A percentile compares a stretch with the other conserved stretches of the same genome.
These are phyloP conservation scores for Myiopsitta monachus DNA, from an alignment of 2,113 vertebrate species.

Conservation along the genomic window DNA sequence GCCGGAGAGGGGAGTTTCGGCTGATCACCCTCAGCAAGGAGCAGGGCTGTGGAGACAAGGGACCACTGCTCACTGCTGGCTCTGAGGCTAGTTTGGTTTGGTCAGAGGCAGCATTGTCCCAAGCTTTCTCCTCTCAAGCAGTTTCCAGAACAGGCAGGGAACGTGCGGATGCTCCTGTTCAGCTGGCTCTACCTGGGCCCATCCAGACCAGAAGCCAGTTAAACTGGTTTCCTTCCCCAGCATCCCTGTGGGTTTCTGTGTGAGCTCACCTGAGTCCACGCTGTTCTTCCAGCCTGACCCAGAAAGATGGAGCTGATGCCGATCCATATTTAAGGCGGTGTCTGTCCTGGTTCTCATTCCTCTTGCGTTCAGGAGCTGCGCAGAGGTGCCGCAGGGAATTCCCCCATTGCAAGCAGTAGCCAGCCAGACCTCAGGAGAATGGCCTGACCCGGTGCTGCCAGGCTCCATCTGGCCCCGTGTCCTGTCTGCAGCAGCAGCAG, in stretches of 20 bases:
- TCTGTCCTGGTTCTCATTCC: conserved; percentile 18
- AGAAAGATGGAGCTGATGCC: background rate
- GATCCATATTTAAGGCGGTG: background rate
- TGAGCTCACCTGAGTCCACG: background rate
- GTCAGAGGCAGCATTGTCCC: rapidly evolving
- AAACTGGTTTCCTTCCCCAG: background rate
- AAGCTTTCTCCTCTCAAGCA: background rate
- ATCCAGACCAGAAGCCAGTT: background rate
- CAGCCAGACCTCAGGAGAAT: background rate
- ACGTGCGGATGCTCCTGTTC: rapidly evolving
- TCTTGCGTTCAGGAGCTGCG: rapidly evolving
- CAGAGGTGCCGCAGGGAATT: background rate
- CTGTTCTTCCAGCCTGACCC: conserved; percentile 31
- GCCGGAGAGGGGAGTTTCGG: background rate
- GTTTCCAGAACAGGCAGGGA: background rate
- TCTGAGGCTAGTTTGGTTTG: background rate
- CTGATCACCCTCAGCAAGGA: background rate
- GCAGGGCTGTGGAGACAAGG: background rate
- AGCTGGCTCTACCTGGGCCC: background rate
- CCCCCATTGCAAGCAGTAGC: background rate
- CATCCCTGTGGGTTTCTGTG: background rate
- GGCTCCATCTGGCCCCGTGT: background rate
- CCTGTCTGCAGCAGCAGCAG: background rate
- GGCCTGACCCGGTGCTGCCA: background rate
- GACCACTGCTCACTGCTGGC: rapidly evolving